Conservation (phyloP, 1,140 invertebrate species). For the Theocolax elegans region DNA sequence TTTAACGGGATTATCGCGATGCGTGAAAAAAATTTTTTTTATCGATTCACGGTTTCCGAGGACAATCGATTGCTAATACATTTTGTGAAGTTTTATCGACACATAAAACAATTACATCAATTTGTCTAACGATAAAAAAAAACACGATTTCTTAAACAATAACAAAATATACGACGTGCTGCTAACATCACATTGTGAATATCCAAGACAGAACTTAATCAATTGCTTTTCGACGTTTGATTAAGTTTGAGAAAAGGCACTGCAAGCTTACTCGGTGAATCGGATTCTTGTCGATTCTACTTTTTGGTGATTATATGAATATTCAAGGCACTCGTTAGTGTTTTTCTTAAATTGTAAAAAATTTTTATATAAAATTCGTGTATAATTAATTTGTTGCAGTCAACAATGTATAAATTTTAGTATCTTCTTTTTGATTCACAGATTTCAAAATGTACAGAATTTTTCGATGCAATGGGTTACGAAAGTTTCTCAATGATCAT, state of each 20-base stretch:
- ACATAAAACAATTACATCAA: conserved; percentile 55
- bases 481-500: too few species aligned
- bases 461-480: too few species aligned
- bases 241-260: conserved; percentile 34
- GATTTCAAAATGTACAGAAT: too few species aligned
- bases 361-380: too few species aligned
- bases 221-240: conserved; percentile 29
- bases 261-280: conserved; percentile 27
- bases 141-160: conserved; percentile 62
- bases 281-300: background rate
- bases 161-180: conserved; percentile 61
- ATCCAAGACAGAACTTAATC: conserved; percentile 41
- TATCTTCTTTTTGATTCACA: too few species aligned
- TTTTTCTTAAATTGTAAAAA: too few species aligned
- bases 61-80: too few species aligned
- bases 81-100: too few species aligned
- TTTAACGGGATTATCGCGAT: conserved; percentile 1
- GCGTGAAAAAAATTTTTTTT: conserved; percentile 5
- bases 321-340: too few species aligned
- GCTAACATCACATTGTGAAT: conserved; percentile 60
- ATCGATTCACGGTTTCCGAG: background rate
- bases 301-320: background rate
- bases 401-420: too few species aligned
- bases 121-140: conserved; percentile 58
- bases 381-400: too few species aligned